Evolutionary conservation across 2,888 invertebrate genomes (phyloP), one percentile per base, ranked within the genome.

Genomic region (Nezara viridula): DNA sequence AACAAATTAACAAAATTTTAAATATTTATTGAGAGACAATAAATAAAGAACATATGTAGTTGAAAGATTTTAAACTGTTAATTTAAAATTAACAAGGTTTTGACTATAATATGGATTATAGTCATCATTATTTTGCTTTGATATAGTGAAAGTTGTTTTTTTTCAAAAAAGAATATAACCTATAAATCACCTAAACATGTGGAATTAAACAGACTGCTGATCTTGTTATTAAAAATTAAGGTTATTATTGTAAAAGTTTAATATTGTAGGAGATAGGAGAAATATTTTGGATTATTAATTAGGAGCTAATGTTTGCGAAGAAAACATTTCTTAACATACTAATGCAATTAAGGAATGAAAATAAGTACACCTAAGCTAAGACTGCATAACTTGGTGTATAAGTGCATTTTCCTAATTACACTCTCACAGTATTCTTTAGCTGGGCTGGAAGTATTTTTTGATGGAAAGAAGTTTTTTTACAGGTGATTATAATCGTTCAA

Each of bases 391-490:
- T 66, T 55, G 44, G 47, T 88, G 44, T 77, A 66, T n/a, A 55
- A 88, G 32, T 88, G 47, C n/a, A 85, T 88, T 77, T 27, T 85
- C 16, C 44, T 88, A 47, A 81, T 88, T 7, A 52, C 88, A 21
- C 49, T 88, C 24, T 77, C 81, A 32, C 88, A 88, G 49, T 81
- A 77, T 40, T 52, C 88, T 21, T 50, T 88, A 32, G 88, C 88
- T 16, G 88, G 88, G 27, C 52, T 73, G 49, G 88, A 88, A 81
- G 24, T 88, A 5, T 85, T 73, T 52, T 88, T 47, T 52, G 88
- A 88, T 49, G 88, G 88, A 21, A 88, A 81, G 44, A 88, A 88
- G 52, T 88, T 88, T 40, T 88, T 88, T 37, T 88, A 52, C 88
- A 88, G 55, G 88, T 88, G 66, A 73, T 73, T 37, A 73, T 73